phyloP scores from a whole-genome alignment of 2,113 vertebrate genomes.

The Hyperoodon ampullatus region DNA sequence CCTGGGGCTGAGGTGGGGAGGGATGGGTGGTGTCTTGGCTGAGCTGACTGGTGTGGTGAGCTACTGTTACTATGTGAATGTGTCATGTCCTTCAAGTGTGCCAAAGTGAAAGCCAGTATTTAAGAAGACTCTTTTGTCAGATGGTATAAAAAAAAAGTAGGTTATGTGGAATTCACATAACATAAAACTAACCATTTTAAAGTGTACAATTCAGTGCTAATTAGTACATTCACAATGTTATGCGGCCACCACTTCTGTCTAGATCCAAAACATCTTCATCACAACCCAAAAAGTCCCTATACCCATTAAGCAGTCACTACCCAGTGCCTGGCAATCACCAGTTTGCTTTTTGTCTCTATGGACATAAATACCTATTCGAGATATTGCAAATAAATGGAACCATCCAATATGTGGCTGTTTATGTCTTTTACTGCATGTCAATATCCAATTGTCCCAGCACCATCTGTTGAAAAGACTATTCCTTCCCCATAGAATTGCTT shows the following conservation, averaged over 20 bases:
- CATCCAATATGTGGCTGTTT: neutral
- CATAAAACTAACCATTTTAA: neutral
- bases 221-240: neutral
- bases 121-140: conserved; percentile 14
- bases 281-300: neutral
- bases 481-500: neutral
- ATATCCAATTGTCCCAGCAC: neutral
- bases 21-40: neutral
- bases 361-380: neutral
- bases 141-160: neutral
- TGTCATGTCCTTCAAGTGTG: neutral
- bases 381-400: neutral
- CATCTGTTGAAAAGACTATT: neutral
- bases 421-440: neutral
- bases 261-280: neutral
- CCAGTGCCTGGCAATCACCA: neutral
- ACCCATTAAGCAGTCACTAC: neutral
- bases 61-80: neutral
- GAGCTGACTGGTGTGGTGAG: neutral
- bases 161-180: conserved; percentile 19
- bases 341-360: neutral
- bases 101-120: neutral
- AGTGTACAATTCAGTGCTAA: neutral
- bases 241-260: neutral
- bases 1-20: neutral